Conservation (phyloP, 2,888 invertebrate genomes). For the Ernsta delagoae region DNA sequence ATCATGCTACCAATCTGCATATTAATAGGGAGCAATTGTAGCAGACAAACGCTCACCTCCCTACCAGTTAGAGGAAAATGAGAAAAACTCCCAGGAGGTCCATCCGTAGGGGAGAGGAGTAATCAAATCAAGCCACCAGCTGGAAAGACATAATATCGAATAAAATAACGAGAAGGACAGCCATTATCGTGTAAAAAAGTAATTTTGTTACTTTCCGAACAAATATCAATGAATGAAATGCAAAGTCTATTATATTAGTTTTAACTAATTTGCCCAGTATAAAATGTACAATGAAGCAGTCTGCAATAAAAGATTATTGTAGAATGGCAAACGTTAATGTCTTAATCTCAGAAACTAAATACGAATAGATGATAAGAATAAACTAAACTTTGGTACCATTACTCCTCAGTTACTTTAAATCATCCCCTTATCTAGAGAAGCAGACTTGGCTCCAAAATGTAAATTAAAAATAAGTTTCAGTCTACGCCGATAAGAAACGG, state of each 20-base stretch:
- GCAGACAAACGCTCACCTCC: conserved; percentile 44
- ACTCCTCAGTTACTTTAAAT: conserved; percentile 12
- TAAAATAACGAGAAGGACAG: background rate
- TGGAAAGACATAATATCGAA: conserved; percentile 13
- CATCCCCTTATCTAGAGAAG: conserved; percentile 16
- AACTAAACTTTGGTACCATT: background rate
- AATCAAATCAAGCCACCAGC: conserved; percentile 44
- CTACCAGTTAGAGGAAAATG: conserved; percentile 52
- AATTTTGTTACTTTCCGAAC: background rate
- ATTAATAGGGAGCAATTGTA: conserved; percentile 49
- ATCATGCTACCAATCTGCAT: conserved; percentile 48
- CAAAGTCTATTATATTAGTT: no score
- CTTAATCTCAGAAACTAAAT: no score
- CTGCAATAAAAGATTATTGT: no score
- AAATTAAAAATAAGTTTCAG: conserved; percentile 20
- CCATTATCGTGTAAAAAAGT: background rate
- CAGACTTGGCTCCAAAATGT: conserved; percentile 17
- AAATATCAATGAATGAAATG: no score
- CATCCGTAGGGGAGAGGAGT: conserved; percentile 38
- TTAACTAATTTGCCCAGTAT: no score
- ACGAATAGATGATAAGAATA: background rate
- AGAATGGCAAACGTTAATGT: no score
- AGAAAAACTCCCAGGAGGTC: conserved; percentile 43
- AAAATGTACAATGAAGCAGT: no score
- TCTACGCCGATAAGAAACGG: conserved; percentile 10